These are phyloP conservation scores for Urosaurus nigricauda DNA, from an alignment of 2,797 vertebrate genomes.

Conservation along the genomic window DNA sequence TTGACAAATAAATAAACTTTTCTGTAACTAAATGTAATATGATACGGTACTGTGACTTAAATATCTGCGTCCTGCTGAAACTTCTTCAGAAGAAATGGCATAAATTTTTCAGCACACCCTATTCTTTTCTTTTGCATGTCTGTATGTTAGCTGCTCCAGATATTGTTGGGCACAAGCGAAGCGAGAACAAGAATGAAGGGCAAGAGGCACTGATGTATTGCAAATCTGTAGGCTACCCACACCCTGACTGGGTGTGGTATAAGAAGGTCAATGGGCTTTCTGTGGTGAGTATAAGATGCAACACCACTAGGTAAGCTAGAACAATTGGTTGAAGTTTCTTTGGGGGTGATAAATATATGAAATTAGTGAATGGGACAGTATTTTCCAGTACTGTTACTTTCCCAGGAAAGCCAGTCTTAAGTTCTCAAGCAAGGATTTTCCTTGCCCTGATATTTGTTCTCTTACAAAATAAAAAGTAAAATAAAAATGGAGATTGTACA, in stretches of 20 bases:
- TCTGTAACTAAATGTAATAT: neutral
- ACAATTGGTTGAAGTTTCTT: fast-evolving
- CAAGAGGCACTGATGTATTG: conserved; percentile 93
- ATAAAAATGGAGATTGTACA: neutral
- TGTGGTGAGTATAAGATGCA: conserved; percentile 76
- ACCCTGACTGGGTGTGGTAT: conserved; percentile 93
- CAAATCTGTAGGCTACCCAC: conserved; percentile 95
- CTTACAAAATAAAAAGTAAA: neutral
- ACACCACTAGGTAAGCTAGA: neutral
- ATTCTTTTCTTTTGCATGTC: conserved; percentile 16
- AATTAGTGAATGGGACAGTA: no score
- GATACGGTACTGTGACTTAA: neutral
- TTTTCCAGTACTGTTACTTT: neutral
- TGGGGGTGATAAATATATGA: neutral
- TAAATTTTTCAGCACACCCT: neutral
- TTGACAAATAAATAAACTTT: no score
- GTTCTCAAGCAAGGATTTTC: neutral
- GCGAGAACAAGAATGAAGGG: conserved; percentile 97
- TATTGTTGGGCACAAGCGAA: conserved; percentile 93
- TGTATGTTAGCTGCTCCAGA: conserved; percentile 86
- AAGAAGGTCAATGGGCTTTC: conserved; percentile 86
- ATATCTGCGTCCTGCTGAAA: neutral
- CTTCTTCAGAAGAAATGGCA: neutral
- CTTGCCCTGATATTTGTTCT: neutral
- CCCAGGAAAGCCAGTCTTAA: neutral